phyloP scores from a whole-genome alignment of 2,797 vertebrate genomes.

The Anguilla marmorata region DNA sequence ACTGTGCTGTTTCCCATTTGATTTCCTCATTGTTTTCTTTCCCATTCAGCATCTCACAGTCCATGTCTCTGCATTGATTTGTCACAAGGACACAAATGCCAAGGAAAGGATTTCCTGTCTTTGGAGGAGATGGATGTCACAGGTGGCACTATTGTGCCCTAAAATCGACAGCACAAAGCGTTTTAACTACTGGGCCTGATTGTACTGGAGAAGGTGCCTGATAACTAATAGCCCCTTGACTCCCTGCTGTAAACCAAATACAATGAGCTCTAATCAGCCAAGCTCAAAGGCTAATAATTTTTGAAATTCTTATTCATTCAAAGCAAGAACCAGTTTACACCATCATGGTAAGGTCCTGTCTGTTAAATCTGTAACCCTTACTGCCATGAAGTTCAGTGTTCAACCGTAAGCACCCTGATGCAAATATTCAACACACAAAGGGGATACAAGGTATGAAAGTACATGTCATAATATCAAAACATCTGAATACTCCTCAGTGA shows the following conservation, averaged over 20 bases:
- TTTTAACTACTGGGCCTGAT: neutral
- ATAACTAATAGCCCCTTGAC: neutral
- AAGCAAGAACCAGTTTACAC: neutral
- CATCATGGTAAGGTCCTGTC: neutral
- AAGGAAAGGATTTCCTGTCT: slow-evolving; percentile 30
- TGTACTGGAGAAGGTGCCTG: slow-evolving; percentile 4
- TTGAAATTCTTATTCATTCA: neutral
- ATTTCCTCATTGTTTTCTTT: slow-evolving; percentile 35
- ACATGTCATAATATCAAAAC: neutral
- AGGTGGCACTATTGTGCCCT: slow-evolving; percentile 5
- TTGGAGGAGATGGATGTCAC: slow-evolving; percentile 20
- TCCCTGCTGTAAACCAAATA: neutral
- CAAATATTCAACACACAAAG: neutral
- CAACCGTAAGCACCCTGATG: neutral
- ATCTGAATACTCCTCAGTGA: neutral
- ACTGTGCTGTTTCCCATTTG: slow-evolving; percentile 32
- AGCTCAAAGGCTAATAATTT: neutral
- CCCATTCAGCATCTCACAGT: slow-evolving; percentile 15
- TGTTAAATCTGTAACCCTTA: neutral
- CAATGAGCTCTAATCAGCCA: neutral
- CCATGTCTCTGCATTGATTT: slow-evolving; percentile 47
- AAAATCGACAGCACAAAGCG: neutral
- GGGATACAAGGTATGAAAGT: neutral
- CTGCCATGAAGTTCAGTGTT: neutral
- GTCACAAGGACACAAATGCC: slow-evolving; percentile 24